Base-by-base conservation (phyloP, 2,888 invertebrate genomes). In the Cynaeus angustus region DNA sequence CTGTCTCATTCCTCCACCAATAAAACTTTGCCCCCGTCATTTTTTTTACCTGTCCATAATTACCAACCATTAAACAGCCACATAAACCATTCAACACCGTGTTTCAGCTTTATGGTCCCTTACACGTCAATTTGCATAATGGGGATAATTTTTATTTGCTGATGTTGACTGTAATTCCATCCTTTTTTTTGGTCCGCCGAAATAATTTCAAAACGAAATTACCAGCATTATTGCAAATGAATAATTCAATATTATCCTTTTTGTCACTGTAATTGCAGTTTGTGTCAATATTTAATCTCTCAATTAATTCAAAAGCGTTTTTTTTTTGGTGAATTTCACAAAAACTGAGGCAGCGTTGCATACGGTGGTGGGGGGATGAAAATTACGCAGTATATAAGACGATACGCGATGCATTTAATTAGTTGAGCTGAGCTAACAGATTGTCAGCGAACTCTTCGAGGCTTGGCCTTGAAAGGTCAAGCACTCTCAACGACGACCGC, bases 381-480 rank as follows among this genome's bases (percentile, higher is more conserved):
- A 21, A 21, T 4, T 21, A 21, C 21, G 1, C n/a, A n/a, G n/a
- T n/a, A n/a, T n/a, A n/a, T 21, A 21, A 21, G 21, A 21, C 21
- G 21, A 21, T 21, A 4, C 21, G 4, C 1, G 21, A 21, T 21
- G 21, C 1, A 21, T 21, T 21, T 3, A 21, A 3, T 21, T 21
- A 21, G 21, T 21, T 21, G 21, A 3, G 21, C n/a, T n/a, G 21
- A 4, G 21, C 4, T 21, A 21, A 21, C 21, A 21, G 21, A 21
- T 21, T 21, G 21, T 21, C 21, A 37, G 37, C 37, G 37, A 37
- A 37, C n/a, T n/a, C n/a, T 37, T n/a, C 7, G 37, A n/a, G 8
- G 37, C 37, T 37, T 65, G 52, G 65, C 65, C 65, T 65, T 65
- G 65, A 65, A 45, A 65, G 65, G 65, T 65, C 65, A 65, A 14